phyloP scores from a whole-genome alignment of 2,797 vertebrate genomes.

The Pseudopleuronectes americanus region DNA sequence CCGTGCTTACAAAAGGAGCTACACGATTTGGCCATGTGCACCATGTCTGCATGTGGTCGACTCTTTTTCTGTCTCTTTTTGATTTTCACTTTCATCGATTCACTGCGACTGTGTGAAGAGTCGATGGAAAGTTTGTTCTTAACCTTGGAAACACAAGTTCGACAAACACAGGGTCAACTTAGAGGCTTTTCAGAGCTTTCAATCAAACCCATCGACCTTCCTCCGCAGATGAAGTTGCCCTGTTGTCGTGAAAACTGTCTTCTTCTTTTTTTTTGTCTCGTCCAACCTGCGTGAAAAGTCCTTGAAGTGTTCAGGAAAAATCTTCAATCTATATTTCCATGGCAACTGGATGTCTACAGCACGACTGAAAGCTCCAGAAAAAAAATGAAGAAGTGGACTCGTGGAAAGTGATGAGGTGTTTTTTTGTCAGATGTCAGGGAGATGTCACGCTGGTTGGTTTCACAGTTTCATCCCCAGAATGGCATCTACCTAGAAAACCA shows the following conservation, averaged over 20 bases:
- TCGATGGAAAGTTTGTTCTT: background rate
- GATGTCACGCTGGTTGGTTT: background rate
- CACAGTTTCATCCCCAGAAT: background rate
- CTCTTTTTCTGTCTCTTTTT: background rate
- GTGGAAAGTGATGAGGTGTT: background rate
- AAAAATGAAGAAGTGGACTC: background rate
- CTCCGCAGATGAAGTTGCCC: background rate
- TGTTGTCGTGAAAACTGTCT: background rate
- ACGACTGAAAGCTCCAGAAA: background rate
- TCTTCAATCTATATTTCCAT: background rate
- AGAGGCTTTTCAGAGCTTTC: background rate
- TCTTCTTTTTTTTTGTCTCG: background rate
- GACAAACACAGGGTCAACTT: background rate
- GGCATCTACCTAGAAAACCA: background rate
- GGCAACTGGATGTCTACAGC: background rate
- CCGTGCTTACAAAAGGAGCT: conserved; percentile 88
- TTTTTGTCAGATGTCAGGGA: background rate
- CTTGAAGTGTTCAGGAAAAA: background rate
- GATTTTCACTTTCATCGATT: background rate
- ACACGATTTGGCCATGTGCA: conserved; percentile 35
- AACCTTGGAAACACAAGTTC: background rate
- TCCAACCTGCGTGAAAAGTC: background rate
- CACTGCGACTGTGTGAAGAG: background rate
- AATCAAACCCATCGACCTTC: background rate
- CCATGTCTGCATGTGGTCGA: background rate